Percentiles rank a stretch among this genome's conserved stretches.
Conservation (phyloP, 2,797 vertebrate genomes). For the Clamator glandarius region DNA sequence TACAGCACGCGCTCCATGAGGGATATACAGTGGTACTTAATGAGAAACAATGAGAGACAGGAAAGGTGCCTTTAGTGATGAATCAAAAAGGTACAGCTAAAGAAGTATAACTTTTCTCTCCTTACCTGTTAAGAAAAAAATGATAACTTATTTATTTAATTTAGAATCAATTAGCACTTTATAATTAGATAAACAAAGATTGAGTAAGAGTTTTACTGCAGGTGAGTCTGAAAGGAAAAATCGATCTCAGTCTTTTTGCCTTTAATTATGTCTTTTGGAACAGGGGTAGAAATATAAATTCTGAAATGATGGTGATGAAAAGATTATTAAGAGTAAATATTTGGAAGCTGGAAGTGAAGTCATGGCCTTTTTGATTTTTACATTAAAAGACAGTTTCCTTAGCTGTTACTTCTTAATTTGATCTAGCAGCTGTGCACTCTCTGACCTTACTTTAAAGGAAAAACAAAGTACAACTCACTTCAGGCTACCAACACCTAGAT, state of each 20-base stretch:
- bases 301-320: not conserved
- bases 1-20: not conserved
- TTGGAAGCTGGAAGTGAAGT: not conserved
- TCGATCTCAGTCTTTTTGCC: not conserved
- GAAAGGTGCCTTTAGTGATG: not conserved
- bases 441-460: not conserved
- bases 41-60: not conserved
- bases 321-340: not conserved
- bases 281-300: not conserved
- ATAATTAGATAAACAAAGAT: not conserved
- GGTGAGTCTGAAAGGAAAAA: not conserved
- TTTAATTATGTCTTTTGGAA: not conserved
- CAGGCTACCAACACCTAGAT: not conserved
- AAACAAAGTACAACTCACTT: not conserved
- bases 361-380: conserved; percentile 1
- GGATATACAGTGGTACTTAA: not conserved
- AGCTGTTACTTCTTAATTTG: conserved; percentile 29
- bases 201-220: not conserved
- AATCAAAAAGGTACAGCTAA: not conserved
- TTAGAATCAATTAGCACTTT: not conserved
- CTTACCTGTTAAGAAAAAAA: not conserved
- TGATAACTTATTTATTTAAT: not conserved
- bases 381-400: not conserved
- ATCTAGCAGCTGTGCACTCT: not conserved
- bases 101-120: not conserved